Percentiles rank a stretch among this genome's conserved stretches.
Conservation (phyloP, 2,113 vertebrate species). For the Callocephalon fimbriatum region DNA sequence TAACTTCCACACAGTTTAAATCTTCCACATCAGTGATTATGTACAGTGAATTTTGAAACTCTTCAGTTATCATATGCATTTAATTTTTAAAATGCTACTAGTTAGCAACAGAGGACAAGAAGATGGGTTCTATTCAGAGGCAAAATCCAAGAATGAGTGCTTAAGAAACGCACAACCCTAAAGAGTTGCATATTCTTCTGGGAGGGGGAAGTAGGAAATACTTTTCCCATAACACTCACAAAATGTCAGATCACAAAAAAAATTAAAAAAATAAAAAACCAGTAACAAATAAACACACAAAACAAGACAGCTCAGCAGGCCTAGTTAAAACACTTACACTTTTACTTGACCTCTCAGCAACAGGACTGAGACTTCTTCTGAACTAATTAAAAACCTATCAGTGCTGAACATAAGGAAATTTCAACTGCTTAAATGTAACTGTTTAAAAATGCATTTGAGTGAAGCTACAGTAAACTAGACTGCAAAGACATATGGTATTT, state of each 20-base stretch:
- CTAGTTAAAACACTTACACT: background rate
- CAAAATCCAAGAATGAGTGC: background rate
- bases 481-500: background rate
- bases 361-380: background rate
- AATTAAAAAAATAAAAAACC: background rate
- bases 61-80: background rate
- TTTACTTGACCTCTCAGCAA: background rate
- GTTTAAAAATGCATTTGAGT: background rate
- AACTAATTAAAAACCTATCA: background rate
- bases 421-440: background rate
- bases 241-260: background rate
- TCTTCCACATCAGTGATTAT: background rate
- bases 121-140: background rate
- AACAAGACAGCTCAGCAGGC: background rate
- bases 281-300: background rate
- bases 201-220: background rate
- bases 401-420: background rate
- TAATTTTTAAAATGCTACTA: background rate
- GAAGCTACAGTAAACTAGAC: background rate
- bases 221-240: background rate
- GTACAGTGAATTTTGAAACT: background rate
- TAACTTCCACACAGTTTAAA: background rate
- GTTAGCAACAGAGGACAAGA: background rate
- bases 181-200: background rate
- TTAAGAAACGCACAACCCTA: background rate